Evolutionary conservation across 2,797 vertebrate species (phyloP), one percentile per base, ranked within the genome.

Genomic region (Pipistrellus pipistrellus): DNA sequence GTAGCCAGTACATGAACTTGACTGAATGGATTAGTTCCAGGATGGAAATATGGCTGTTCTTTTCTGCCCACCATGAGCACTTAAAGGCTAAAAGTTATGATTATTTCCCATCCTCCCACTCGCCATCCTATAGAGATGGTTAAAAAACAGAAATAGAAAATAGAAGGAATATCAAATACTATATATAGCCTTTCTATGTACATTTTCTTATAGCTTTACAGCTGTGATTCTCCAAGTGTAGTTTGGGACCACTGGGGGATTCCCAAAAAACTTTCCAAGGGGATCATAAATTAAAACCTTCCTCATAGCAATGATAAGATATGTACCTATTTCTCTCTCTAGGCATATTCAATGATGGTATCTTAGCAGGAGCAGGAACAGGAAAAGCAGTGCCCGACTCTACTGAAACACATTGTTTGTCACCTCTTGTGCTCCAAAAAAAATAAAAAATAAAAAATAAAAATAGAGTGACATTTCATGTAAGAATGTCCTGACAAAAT

Each of bases 321-420:
- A 35, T 20, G 15, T 66, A 5, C 1, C 8, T 4, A 35, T 27
- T 20, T 66, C 21, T n/a, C 8, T 7, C 4, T 59, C 12, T n/a
- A 38, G 0, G 17, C 7, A 7, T 41, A 48, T 48, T 51, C 11
- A 68, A 20, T 12, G 30, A 66, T 0, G 2, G 2, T 1, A 21
- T 5, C 21, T 38, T 15, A 55, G 8, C 3, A 38, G 73, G 27
- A 38, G 10, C 30, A 0, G 0, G 38, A 32, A 8, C 30, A 0
- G 0, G 46, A 32, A 48, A 27, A 20, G 4, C 11, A 1, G 12
- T 27, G 3, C 13, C 11, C 0, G 11, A 12, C 2, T 30, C 7
- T 82, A 8, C 27, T 59, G 17, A 83, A 4, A n/a, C 21, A 25
- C 2, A 2, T 11, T 23, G 25, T 32, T 11, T 23, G 25, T 32